A percentile compares a stretch with the other conserved stretches of the same genome.
Evolutionary conservation across 2,888 invertebrate genomes (phyloP).

Genomic region (Psylliodes chrysocephalus): DNA sequence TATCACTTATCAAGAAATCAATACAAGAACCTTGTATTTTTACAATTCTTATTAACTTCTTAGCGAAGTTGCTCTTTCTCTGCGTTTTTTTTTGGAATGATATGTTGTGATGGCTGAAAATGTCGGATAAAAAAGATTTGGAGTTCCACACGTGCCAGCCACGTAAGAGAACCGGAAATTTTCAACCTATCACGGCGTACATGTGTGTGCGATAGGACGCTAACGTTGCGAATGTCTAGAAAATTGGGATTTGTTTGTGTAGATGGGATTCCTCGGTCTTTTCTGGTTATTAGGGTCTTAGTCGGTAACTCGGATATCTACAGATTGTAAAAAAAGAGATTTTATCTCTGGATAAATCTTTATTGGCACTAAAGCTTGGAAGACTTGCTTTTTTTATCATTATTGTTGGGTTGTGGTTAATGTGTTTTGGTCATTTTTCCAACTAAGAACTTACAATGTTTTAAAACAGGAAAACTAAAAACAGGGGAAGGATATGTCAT

Average conservation of each 20-base stretch:
- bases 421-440: no score
- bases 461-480: no score
- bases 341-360: not conserved
- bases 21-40: no score
- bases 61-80: no score
- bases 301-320: not conserved
- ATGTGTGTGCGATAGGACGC: not conserved
- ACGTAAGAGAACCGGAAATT: not conserved
- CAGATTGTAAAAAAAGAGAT: constrained; percentile 4
- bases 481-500: no score
- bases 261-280: constrained; percentile 9
- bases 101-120: no score
- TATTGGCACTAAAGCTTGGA: not conserved
- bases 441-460: no score
- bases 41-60: no score
- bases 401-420: no score
- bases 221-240: not conserved
- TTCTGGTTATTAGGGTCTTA: constrained; percentile 11
- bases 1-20: no score
- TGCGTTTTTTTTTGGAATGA: no score
- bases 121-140: constrained; percentile 16
- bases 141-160: constrained; percentile 5
- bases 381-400: no score
- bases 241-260: constrained; percentile 21
- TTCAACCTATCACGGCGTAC: not conserved